Evolutionary conservation across 2,888 invertebrate species (phyloP), one percentile per base, ranked within the genome.

Genomic region (Pollenia labialis): DNA sequence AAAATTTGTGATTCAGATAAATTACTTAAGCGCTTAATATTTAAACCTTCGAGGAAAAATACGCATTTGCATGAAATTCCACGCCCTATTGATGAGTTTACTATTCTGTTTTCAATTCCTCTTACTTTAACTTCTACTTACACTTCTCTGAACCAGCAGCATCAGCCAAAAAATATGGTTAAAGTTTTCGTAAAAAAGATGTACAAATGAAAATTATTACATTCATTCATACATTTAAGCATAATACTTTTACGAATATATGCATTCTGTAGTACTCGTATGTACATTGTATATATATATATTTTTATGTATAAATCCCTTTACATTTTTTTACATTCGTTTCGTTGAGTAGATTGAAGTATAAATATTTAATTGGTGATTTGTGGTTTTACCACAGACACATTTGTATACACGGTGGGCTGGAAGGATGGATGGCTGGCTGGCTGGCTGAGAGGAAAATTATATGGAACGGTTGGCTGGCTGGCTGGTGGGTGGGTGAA

Each of bases 361-460:
- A 92, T 92, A 92, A 92, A 92, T 92, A 92, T 92, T 92, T 92
- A 92, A 92, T 91, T 91, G 91, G 89, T 90, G 91, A 91, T 92
- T 91, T 92, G 92, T 89, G 92, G 91, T 84, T 79, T 84, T 77
- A 64, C 60, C 83, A 85, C 89, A 83, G 76, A 85, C 76, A 85
- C 74, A 81, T 87, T 88, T 88, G 87, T 81, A 56, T 69, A 72
- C 80, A 66, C 52, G 32, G 18, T 76, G 50, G 68, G 48, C 50
- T 52, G 40, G 23, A 62, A 62, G 48, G 46, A 12, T 54, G 56
- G 14, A 32, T 32, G 56, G 14, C 32, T 66, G 56, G 14, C 32
- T 66, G 56, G 48, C 58, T 23, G 44, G 48, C 64, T 56, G 18
- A 32, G 32, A 32, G 1, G 3, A 32, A 32, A 32, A 32, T 6